phyloP scores from a whole-genome alignment of 2,888 invertebrate genomes.

The Erynnis tages region DNA sequence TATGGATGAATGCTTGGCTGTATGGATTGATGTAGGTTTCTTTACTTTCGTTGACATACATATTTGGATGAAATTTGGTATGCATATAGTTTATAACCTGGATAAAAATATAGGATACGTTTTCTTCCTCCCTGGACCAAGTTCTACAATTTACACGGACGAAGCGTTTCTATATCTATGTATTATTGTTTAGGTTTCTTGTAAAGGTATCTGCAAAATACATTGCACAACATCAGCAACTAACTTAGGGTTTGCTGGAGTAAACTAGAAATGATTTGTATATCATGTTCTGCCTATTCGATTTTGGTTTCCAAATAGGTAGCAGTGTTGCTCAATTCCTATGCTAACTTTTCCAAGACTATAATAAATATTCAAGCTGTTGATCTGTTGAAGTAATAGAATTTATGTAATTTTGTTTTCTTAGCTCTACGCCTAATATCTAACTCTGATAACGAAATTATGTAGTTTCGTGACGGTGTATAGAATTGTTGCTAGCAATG shows the following conservation, averaged over 20 bases:
- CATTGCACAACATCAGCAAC: background rate
- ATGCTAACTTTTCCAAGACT: slow-evolving; percentile 20
- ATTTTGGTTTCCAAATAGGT: slow-evolving; percentile 21
- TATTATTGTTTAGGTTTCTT: too few species aligned
- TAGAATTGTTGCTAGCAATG: background rate
- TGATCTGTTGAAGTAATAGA: slow-evolving; percentile 10
- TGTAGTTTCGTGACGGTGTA: slow-evolving; percentile 1
- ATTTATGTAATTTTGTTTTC: slow-evolving; percentile 26
- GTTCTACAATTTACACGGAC: too few species aligned
- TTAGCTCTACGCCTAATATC: background rate
- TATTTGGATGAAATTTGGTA: too few species aligned
- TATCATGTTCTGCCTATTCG: slow-evolving; percentile 24
- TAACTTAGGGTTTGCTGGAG: background rate
- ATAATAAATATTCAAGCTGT: slow-evolving; percentile 17
- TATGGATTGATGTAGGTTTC: too few species aligned
- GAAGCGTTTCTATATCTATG: too few species aligned
- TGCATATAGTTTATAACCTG: too few species aligned
- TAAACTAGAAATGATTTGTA: slow-evolving; percentile 21
- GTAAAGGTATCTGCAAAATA: background rate
- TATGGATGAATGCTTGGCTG: too few species aligned
- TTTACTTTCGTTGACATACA: too few species aligned
- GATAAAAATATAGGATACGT: too few species aligned
- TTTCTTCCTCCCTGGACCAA: too few species aligned
- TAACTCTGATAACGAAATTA: slow-evolving; percentile 11
- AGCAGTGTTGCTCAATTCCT: slow-evolving; percentile 11